These are phyloP conservation scores for Vespertilio murinus DNA, from an alignment of 2,797 vertebrate genomes.

Conservation along the genomic window DNA sequence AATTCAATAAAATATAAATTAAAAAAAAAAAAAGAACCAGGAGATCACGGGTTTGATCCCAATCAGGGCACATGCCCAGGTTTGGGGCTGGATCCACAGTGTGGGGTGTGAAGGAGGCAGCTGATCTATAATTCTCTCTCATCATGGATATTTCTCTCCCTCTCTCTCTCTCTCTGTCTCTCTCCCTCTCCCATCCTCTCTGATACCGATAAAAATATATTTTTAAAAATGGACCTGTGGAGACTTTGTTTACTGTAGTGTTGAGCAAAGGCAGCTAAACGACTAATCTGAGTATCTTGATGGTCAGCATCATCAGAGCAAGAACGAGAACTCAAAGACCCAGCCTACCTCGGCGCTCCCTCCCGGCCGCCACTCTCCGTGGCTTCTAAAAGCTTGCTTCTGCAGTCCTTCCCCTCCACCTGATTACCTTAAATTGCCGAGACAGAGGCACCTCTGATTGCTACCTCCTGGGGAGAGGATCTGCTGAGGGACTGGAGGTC, in stretches of 20 bases:
- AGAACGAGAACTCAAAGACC: background rate
- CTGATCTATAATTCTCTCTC: too few relatives aligned
- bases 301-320: background rate
- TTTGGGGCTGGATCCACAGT: too few relatives aligned
- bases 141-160: too few relatives aligned
- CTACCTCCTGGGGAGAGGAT: background rate
- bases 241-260: background rate
- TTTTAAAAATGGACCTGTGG: background rate
- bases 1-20: too few relatives aligned
- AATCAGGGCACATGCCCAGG: too few relatives aligned
- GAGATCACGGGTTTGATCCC: too few relatives aligned
- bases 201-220: too few relatives aligned
- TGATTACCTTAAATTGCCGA: background rate
- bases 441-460: constrained; percentile 1
- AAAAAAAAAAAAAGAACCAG: too few relatives aligned
- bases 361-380: background rate
- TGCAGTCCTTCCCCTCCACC: background rate
- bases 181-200: too few relatives aligned
- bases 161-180: too few relatives aligned
- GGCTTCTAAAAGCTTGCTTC: background rate
- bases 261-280: background rate
- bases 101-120: too few relatives aligned
- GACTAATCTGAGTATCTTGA: background rate
- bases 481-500: background rate
- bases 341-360: background rate